phyloP scores from a whole-genome alignment of 2,113 vertebrate species.

The Acanthisitta chloris region DNA sequence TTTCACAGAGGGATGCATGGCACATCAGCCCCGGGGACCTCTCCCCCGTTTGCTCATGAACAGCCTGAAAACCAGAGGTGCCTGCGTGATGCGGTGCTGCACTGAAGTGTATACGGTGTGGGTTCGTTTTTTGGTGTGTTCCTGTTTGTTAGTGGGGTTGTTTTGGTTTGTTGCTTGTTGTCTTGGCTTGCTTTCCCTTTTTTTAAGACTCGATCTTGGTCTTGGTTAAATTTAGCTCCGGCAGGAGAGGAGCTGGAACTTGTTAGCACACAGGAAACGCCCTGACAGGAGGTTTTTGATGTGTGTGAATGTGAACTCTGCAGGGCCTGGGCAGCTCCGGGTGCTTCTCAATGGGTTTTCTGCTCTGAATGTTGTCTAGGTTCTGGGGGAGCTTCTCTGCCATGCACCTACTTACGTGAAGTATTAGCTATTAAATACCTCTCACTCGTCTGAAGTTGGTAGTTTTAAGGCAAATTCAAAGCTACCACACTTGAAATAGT shows the following conservation, averaged over 20 bases:
- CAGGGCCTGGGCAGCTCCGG: neutral
- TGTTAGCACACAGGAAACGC: conserved; percentile 43
- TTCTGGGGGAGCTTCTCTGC: neutral
- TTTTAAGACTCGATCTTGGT: neutral
- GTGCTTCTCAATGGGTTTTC: neutral
- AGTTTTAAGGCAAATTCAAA: neutral
- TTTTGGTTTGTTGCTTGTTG: neutral
- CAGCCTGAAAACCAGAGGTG: neutral
- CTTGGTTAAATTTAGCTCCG: conserved; percentile 38
- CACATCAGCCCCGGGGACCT: neutral
- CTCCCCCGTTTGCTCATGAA: too few species aligned
- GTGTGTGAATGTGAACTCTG: conserved; percentile 4
- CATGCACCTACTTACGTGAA: neutral
- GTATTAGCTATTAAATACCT: neutral
- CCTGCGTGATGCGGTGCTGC: neutral
- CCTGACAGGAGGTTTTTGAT: conserved; percentile 19
- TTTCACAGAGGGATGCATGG: fast-evolving
- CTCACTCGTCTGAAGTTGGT: neutral
- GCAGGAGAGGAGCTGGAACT: conserved; percentile 49
- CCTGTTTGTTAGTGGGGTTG: neutral
- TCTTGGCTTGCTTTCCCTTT: neutral
- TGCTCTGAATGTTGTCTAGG: neutral
- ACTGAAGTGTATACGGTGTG: fast-evolving
- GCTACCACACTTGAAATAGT: neutral
- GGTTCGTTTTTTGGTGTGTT: neutral